phyloP scores from a whole-genome alignment of 2,113 vertebrate genomes.

The Nothocercus julius region DNA sequence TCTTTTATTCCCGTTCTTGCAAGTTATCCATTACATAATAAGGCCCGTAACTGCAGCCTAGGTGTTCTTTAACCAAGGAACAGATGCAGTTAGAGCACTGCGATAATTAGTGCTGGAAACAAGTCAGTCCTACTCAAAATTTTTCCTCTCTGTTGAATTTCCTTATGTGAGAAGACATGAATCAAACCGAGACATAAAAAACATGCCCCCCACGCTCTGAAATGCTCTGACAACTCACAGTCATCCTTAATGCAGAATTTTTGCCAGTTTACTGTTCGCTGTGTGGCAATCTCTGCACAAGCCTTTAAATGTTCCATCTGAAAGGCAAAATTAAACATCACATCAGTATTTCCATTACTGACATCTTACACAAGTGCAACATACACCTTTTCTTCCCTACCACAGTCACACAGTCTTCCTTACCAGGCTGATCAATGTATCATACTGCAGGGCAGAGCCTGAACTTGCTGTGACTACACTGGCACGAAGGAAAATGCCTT shows the following conservation, averaged over 20 bases:
- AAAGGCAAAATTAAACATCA: neutral
- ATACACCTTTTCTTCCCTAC: neutral
- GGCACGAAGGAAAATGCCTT: constrained; percentile 93
- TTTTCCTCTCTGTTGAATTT: neutral
- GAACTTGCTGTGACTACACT: constrained; percentile 94
- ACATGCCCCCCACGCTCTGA: neutral
- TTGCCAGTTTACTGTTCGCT: constrained; percentile 97
- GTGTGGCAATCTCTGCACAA: constrained; percentile 96
- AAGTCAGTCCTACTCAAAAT: neutral
- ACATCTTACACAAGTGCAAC: neutral
- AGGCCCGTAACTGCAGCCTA: neutral
- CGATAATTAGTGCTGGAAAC: neutral
- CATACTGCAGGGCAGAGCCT: constrained; percentile 95
- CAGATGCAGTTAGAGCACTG: neutral
- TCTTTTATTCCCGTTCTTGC: neutral
- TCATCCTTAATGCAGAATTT: constrained; percentile 99
- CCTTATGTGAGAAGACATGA: neutral
- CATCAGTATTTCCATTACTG: accelerated
- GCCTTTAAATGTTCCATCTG: constrained; percentile 99
- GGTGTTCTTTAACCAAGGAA: neutral
- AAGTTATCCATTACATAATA: neutral
- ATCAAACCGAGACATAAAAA: accelerated
- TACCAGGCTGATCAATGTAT: constrained; percentile 95
- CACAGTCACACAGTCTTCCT: neutral
- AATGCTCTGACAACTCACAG: constrained; percentile 81